phyloP scores from a whole-genome alignment of 2,888 invertebrate genomes.

The Horisme vitalbata region DNA sequence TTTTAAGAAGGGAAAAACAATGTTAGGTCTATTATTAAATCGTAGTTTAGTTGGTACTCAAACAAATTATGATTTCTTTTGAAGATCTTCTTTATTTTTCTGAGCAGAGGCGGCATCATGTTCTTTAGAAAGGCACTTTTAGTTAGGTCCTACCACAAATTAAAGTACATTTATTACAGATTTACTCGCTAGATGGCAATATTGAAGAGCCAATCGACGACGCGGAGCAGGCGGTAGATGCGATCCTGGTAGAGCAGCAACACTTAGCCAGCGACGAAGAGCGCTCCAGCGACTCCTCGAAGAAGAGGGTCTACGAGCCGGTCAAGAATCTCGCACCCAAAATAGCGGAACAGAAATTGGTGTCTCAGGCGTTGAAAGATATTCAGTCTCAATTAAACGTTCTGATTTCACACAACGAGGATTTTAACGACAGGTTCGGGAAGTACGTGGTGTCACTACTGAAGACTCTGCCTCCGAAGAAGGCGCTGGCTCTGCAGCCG shows the following conservation, averaged over 20 bases:
- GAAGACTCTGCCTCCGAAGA: constrained; percentile 40
- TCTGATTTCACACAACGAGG: constrained; percentile 29
- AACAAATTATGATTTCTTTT: too few relatives aligned
- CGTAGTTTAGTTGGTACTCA: too few relatives aligned
- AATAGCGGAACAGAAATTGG: background rate
- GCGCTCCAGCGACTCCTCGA: constrained; percentile 1
- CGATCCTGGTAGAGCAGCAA: constrained; percentile 1
- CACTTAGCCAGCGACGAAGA: constrained; percentile 11
- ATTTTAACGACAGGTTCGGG: constrained; percentile 50
- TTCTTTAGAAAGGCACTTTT: too few relatives aligned
- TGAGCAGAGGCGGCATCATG: background rate
- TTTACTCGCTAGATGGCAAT: constrained; percentile 4
- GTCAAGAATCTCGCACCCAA: constrained; percentile 1
- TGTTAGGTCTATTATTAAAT: too few relatives aligned
- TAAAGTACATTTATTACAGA: background rate
- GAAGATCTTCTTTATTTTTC: too few relatives aligned
- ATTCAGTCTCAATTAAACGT: constrained; percentile 9
- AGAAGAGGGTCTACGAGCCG: background rate
- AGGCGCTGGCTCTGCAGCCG: constrained; percentile 48
- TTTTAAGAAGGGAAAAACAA: too few relatives aligned
- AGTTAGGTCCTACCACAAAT: too few relatives aligned
- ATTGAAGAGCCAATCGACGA: constrained; percentile 10
- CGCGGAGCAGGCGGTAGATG: constrained; percentile 3
- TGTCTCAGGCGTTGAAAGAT: constrained; percentile 4
- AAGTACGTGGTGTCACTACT: constrained; percentile 51